Percentiles rank a stretch among this genome's conserved stretches.
Evolutionary conservation across 2,888 invertebrate genomes (phyloP).

Genomic region (Ryuthela nishihirai): DNA sequence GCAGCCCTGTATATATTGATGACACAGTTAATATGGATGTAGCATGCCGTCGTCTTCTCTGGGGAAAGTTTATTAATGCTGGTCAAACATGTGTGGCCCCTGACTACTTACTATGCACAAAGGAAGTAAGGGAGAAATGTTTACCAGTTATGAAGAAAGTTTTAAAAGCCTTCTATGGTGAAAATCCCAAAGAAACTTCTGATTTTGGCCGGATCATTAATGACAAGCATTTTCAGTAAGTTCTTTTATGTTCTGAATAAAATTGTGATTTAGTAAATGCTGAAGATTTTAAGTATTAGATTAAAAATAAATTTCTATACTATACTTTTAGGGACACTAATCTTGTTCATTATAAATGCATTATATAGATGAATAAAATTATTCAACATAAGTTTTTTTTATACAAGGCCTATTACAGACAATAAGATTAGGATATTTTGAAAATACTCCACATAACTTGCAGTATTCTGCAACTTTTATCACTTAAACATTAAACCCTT

Average conservation of each 20-base stretch:
- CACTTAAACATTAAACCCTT: too few species aligned
- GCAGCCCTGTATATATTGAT: slow-evolving; percentile 87
- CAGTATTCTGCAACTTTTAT: too few species aligned
- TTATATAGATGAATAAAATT: too few species aligned
- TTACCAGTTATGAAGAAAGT: slow-evolving; percentile 63
- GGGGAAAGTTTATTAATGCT: slow-evolving; percentile 89
- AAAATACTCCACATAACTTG: too few species aligned
- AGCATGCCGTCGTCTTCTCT: slow-evolving; percentile 76
- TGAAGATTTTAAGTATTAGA: too few species aligned
- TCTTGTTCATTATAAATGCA: too few species aligned
- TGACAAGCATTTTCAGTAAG: slow-evolving; percentile 69
- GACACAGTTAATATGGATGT: slow-evolving; percentile 72
- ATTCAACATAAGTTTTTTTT: too few species aligned
- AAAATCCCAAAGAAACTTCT: slow-evolving; percentile 70
- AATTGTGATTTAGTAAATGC: not conserved
- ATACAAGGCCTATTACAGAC: too few species aligned
- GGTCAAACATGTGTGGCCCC: slow-evolving; percentile 98
- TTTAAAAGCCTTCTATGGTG: slow-evolving; percentile 61
- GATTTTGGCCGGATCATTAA: slow-evolving; percentile 85
- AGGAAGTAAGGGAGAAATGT: slow-evolving; percentile 68
- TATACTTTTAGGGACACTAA: too few species aligned
- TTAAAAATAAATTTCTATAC: too few species aligned
- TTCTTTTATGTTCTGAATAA: slow-evolving; percentile 1
- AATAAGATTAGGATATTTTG: too few species aligned
- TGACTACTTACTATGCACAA: slow-evolving; percentile 86